These are phyloP conservation scores for Columba livia DNA, from an alignment of 2,113 vertebrate species.

Conservation along the genomic window DNA sequence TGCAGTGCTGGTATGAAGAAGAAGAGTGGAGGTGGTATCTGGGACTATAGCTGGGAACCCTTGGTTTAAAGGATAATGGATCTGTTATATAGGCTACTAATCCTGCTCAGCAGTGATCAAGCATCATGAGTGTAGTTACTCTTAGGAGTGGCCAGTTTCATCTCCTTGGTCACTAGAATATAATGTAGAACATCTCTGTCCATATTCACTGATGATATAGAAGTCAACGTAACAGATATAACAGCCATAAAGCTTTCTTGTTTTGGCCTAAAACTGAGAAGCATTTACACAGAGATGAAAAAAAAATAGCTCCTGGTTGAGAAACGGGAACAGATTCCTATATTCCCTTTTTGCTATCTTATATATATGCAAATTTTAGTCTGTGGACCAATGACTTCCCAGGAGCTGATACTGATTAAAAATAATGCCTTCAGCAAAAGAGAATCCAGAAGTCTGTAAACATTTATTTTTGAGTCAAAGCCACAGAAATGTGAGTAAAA, in stretches of 20 bases:
- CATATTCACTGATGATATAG: background rate
- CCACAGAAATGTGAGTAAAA: conserved; percentile 46
- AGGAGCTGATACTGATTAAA: background rate
- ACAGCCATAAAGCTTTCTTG: background rate
- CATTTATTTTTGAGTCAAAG: conserved; percentile 55
- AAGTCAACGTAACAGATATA: background rate
- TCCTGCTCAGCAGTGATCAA: background rate
- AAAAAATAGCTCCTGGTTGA: background rate
- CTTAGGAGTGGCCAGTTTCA: background rate
- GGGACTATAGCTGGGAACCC: background rate
- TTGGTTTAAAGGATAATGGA: background rate
- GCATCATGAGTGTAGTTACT: background rate
- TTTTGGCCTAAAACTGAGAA: background rate
- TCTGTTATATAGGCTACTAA: background rate
- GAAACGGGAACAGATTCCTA: background rate
- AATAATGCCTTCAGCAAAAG: conserved; percentile 7
- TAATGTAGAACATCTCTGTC: background rate
- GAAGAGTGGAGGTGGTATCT: background rate
- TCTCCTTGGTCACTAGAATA: background rate
- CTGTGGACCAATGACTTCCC: background rate
- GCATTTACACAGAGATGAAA: background rate
- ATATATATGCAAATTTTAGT: background rate
- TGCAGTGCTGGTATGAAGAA: background rate
- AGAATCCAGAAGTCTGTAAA: conserved; percentile 50
- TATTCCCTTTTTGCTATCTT: background rate